phyloP scores from a whole-genome alignment of 2,888 invertebrate genomes.

The Dromius quadrimaculatus region DNA sequence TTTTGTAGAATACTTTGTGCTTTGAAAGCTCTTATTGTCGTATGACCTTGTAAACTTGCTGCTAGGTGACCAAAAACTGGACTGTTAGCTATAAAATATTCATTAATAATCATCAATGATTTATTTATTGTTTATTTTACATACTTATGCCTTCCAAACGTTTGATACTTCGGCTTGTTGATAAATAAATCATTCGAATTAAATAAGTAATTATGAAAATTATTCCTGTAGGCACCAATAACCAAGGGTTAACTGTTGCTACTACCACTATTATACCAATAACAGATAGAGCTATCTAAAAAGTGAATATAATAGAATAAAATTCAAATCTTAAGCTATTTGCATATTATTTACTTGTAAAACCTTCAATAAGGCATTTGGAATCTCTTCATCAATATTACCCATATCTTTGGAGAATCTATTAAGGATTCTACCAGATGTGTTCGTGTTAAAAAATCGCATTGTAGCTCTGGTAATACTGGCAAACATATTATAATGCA shows the following conservation, averaged over 20 bases:
- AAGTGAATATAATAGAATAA: too few species aligned
- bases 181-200: conserved; percentile 76
- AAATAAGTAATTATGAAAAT: conserved; percentile 75
- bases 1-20: conserved; percentile 79
- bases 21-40: conserved; percentile 85
- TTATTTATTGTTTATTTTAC: conserved; percentile 51
- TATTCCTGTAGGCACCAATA: conserved; percentile 73
- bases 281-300: conserved; percentile 78
- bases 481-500: conserved; percentile 85
- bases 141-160: conserved; percentile 71
- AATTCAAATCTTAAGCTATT: too few species aligned
- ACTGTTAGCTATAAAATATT: conserved; percentile 75
- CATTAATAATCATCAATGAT: neutral
- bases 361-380: conserved; percentile 74
- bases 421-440: conserved; percentile 84
- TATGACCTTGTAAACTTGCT: conserved; percentile 87
- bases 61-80: conserved; percentile 93
- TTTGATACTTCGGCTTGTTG: conserved; percentile 80
- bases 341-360: too few species aligned
- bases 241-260: conserved; percentile 77
- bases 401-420: conserved; percentile 89
- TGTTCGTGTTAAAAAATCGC: conserved; percentile 87
- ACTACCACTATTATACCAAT: conserved; percentile 79
- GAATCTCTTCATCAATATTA: conserved; percentile 80
- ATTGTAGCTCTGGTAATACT: conserved; percentile 81